A percentile compares a stretch with the other conserved stretches of the same genome.
phyloP scores from a whole-genome alignment of 1,140 invertebrate genomes.

The Leptinotarsa defecta region DNA sequence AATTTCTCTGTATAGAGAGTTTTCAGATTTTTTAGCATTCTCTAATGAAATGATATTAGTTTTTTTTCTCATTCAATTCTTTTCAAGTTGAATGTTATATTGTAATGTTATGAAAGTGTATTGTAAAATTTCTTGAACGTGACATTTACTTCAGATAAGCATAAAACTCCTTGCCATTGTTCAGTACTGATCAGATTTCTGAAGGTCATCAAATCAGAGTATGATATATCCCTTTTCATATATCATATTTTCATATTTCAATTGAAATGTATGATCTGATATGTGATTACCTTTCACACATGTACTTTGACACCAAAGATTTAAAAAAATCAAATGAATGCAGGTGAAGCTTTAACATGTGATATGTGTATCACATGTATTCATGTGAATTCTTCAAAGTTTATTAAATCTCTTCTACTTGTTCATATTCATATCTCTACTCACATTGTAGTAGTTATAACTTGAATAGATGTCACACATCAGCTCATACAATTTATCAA shows the following conservation, averaged over 20 bases:
- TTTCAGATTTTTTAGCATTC: neutral
- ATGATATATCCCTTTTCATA: no score
- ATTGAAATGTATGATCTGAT: no score
- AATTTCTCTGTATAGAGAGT: neutral
- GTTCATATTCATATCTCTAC: neutral
- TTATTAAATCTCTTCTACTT: conserved; percentile 1
- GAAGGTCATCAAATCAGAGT: neutral
- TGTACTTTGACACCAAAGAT: no score
- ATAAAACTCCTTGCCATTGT: neutral
- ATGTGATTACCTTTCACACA: no score
- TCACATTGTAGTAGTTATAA: neutral
- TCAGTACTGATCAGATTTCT: neutral
- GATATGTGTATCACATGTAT: neutral
- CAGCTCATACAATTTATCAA: neutral
- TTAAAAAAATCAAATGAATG: no score
- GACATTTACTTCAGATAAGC: neutral
- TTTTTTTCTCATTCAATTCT: neutral
- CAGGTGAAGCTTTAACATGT: no score
- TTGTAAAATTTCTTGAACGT: neutral
- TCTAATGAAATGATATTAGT: neutral
- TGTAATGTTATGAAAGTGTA: no score
- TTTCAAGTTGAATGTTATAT: neutral
- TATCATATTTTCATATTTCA: neutral
- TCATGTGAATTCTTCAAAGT: neutral
- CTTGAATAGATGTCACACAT: conserved; percentile 7